phyloP scores from a whole-genome alignment of 2,797 vertebrate species.

The Prionace glauca region DNA sequence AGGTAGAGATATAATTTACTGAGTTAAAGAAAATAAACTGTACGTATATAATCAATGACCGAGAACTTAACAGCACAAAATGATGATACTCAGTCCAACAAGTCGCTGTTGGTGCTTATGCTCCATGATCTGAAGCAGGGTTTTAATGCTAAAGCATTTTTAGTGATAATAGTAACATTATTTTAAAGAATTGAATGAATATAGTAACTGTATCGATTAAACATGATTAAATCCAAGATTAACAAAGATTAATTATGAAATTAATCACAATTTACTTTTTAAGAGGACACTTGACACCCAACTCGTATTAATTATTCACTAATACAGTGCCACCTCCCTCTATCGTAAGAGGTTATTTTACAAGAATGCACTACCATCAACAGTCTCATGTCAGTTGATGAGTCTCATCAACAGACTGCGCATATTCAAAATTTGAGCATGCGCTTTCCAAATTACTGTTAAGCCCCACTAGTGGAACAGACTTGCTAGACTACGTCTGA shows the following conservation, averaged over 20 bases:
- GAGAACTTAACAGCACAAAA: neutral
- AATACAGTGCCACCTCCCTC: neutral
- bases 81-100: neutral
- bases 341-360: neutral
- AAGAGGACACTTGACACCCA: neutral
- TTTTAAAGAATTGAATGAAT: neutral
- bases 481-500: neutral
- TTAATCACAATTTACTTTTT: neutral
- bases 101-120: neutral
- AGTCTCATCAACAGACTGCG: neutral
- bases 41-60: neutral
- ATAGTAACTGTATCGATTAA: neutral
- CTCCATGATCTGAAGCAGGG: neutral
- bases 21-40: neutral
- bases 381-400: no score
- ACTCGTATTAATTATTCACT: neutral
- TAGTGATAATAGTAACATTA: neutral
- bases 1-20: neutral
- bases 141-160: neutral
- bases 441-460: no score
- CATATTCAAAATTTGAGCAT: neutral
- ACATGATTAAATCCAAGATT: neutral
- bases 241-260: neutral
- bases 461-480: neutral
- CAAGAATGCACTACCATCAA: neutral